phyloP scores from a whole-genome alignment of 2,888 invertebrate species.

The Drosophila sordidapex region DNA sequence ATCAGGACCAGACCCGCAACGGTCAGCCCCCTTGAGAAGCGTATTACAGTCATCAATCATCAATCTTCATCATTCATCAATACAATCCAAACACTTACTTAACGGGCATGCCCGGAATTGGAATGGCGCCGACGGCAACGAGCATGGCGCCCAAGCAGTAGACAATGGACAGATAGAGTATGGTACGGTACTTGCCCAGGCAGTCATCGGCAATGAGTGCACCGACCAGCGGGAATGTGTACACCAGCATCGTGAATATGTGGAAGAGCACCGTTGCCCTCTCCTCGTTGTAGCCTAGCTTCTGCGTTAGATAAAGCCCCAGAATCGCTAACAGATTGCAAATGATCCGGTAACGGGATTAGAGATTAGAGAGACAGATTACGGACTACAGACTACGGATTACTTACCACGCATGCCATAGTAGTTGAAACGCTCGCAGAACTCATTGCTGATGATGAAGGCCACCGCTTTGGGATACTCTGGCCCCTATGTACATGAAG shows the following conservation, averaged over 20 bases:
- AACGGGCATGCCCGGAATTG: conserved; percentile 87
- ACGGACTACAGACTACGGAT: neutral
- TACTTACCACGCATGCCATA: conserved; percentile 98
- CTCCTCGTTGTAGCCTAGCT: conserved; percentile 90
- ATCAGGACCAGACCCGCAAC: conserved; percentile 90
- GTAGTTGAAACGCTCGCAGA: conserved; percentile 98
- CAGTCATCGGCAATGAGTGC: conserved; percentile 97
- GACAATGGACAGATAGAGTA: conserved; percentile 94
- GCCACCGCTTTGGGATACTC: conserved; percentile 94
- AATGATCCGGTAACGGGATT: conserved; percentile 64
- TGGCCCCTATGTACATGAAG: conserved; percentile 2
- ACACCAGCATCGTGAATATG: conserved; percentile 94
- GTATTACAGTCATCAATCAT: neutral
- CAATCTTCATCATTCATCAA: neutral
- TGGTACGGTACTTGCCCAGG: conserved; percentile 93
- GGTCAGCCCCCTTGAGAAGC: conserved; percentile 86
- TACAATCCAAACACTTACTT: conserved; percentile 74
- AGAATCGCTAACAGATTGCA: conserved; percentile 90
- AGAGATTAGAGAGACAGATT: neutral
- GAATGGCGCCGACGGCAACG: conserved; percentile 89
- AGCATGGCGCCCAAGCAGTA: conserved; percentile 94
- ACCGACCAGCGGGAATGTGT: conserved; percentile 88
- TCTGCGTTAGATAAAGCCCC: conserved; percentile 93
- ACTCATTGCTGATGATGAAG: conserved; percentile 98
- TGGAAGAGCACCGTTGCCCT: conserved; percentile 95